Conservation (phyloP, 2,113 vertebrate species). For the Sinocyclocheilus grahami region DNA sequence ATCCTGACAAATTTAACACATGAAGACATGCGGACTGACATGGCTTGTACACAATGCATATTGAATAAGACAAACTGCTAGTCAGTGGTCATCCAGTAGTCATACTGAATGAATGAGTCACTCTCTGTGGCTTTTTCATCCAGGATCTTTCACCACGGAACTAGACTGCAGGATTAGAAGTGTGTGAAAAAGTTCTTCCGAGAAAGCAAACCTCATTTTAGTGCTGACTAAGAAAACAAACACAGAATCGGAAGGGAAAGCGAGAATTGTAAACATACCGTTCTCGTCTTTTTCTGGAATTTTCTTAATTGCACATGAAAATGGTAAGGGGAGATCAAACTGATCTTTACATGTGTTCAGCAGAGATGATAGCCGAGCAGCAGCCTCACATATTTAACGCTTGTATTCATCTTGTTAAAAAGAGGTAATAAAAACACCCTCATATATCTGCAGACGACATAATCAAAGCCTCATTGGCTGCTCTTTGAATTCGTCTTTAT, state of each 20-base stretch:
- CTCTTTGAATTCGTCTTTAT: conserved; percentile 52
- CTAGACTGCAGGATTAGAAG: conserved; percentile 40
- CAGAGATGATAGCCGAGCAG: conserved; percentile 32
- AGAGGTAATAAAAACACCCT: conserved; percentile 50
- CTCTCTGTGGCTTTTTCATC: conserved; percentile 28
- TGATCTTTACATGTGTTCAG: conserved; percentile 46
- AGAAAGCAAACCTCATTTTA: conserved; percentile 46
- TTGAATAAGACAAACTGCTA: neutral
- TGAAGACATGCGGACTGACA: neutral
- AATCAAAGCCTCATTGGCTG: conserved; percentile 51
- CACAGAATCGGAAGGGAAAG: conserved; percentile 49
- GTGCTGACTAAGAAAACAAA: conserved; percentile 59
- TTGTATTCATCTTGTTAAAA: conserved; percentile 60
- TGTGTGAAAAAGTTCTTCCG: conserved; percentile 43
- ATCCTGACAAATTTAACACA: neutral
- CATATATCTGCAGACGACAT: conserved; percentile 44
- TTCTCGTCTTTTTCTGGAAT: conserved; percentile 29
- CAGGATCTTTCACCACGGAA: conserved; percentile 38
- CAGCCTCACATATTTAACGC: conserved; percentile 35
- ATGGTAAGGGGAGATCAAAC: conserved; percentile 12
- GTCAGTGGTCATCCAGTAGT: conserved; percentile 33
- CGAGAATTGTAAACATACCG: conserved; percentile 54
- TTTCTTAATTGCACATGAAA: conserved; percentile 45
- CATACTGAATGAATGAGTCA: conserved; percentile 33
- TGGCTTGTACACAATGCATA: neutral